Percentiles rank a stretch among this genome's conserved stretches.
phyloP scores from a whole-genome alignment of 2,888 invertebrate genomes.

The Criorhina ranunculi region DNA sequence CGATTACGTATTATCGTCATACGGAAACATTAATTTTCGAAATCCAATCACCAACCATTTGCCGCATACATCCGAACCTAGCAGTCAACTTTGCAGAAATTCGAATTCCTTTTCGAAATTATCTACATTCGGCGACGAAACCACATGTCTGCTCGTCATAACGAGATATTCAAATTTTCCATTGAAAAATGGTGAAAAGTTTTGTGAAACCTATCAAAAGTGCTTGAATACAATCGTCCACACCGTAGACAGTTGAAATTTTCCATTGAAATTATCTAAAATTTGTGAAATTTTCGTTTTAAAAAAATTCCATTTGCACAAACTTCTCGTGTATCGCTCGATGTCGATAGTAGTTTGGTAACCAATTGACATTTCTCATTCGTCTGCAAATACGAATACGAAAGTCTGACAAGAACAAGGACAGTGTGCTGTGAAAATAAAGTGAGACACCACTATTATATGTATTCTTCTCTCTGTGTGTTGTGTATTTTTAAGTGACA shows the following conservation, averaged over 20 bases:
- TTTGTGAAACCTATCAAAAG: conserved; percentile 81
- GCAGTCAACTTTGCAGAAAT: conserved; percentile 70
- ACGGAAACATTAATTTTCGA: conserved; percentile 33
- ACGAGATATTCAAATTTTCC: conserved; percentile 81
- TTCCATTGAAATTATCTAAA: conserved; percentile 37
- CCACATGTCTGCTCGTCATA: conserved; percentile 87
- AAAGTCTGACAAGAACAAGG: conserved; percentile 53
- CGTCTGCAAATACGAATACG: conserved; percentile 53
- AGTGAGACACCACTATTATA: conserved; percentile 57
- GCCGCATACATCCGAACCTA: conserved; percentile 34
- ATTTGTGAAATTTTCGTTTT: conserved; percentile 47
- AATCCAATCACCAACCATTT: not conserved
- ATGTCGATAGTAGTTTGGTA: conserved; percentile 72
- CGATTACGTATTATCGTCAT: not conserved
- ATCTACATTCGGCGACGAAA: conserved; percentile 89
- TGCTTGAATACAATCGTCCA: conserved; percentile 78
- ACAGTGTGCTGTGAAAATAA: conserved; percentile 42
- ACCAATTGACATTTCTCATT: conserved; percentile 67
- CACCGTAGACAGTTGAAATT: conserved; percentile 79
- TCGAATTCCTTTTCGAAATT: conserved; percentile 85
- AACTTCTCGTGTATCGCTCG: conserved; percentile 67
- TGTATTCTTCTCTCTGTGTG: not conserved
- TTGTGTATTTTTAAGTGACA: conserved; percentile 16
- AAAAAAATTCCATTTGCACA: conserved; percentile 60
- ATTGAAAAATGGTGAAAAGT: conserved; percentile 82